Evolutionary conservation across 2,888 invertebrate species (phyloP), one percentile per base, ranked within the genome.

Genomic region (Napeogenes inachia): DNA sequence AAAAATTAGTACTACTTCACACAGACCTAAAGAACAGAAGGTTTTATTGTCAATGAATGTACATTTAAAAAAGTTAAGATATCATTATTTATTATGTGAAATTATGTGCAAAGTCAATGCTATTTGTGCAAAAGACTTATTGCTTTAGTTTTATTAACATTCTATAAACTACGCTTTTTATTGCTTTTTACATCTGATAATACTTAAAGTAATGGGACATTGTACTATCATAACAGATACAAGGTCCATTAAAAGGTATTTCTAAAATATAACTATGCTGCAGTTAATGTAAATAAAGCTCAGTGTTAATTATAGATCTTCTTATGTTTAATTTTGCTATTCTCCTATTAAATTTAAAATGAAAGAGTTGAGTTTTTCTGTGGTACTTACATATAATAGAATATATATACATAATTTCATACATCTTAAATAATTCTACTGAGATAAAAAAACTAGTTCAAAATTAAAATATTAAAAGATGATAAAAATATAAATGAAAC

Each of bases 201-300:
- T 59, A 60, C 62, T 67, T 54, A 67, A 67, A 64, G 64, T 67
- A 67, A 67, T 59, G 64, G 62, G 66, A 62, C 60, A 21, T 64
- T 62, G 33, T 59, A 58, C 62, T 67, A 67, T 67, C 66, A 54
- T 33, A 30, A 45, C 56, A 60, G 66, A 64, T 66, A 64, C 59
- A 21, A 54, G 57, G 56, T 50, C 62, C 62, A 67, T 64, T 67
- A 67, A 65, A 57, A 65, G 57, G 58, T 67, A 65, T 65, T 67
- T 63, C 57, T 61, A 45, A 45, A 56, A 32, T 59, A 56, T 56
- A 59, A 57, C 59, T 56, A 56, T 46, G 56, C 56, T 61, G 46
- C 60, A 61, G 56, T 64, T 61, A 54, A 33, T 54, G 42, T 53
- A 42, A 45, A 42, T 57, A 57, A 61, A 57, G 61, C 57, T 54